Evolutionary conservation across 2,797 vertebrate species (phyloP).

Genomic region (Sarcophilus harrisii): DNA sequence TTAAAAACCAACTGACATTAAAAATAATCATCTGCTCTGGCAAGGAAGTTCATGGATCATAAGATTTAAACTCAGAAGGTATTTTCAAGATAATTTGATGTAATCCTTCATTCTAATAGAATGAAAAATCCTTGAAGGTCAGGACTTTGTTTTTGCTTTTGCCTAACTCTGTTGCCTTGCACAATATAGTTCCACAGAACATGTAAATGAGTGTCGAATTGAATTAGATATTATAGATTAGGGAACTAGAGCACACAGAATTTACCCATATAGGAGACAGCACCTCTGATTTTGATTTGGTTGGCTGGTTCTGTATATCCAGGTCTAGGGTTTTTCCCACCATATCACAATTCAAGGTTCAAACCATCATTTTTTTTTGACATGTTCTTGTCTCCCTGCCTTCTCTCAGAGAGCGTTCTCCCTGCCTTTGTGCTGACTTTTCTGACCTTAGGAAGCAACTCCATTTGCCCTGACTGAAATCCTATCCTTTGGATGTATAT

Average conservation of each 20-base stretch:
- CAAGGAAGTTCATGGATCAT: neutral
- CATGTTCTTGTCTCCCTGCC: neutral
- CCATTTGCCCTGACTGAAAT: neutral
- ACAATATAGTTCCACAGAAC: neutral
- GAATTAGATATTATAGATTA: neutral
- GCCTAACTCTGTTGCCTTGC: neutral
- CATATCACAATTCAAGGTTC: neutral
- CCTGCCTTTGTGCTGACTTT: neutral
- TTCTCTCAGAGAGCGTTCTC: neutral
- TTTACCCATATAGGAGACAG: neutral
- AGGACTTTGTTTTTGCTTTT: neutral
- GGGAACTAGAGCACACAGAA: neutral
- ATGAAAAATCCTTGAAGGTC: neutral
- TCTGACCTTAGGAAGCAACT: neutral
- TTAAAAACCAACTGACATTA: neutral
- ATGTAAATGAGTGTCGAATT: neutral
- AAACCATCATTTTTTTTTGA: neutral
- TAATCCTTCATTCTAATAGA: neutral
- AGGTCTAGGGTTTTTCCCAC: neutral
- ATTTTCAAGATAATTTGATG: neutral
- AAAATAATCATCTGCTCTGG: neutral
- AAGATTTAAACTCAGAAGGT: neutral
- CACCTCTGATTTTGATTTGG: neutral
- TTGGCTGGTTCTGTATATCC: neutral
- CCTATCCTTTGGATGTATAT: neutral